Evolutionary conservation across 92 coral and sea anemone genomes (phyloP).

Genomic region (Epizoanthus scotinus): DNA sequence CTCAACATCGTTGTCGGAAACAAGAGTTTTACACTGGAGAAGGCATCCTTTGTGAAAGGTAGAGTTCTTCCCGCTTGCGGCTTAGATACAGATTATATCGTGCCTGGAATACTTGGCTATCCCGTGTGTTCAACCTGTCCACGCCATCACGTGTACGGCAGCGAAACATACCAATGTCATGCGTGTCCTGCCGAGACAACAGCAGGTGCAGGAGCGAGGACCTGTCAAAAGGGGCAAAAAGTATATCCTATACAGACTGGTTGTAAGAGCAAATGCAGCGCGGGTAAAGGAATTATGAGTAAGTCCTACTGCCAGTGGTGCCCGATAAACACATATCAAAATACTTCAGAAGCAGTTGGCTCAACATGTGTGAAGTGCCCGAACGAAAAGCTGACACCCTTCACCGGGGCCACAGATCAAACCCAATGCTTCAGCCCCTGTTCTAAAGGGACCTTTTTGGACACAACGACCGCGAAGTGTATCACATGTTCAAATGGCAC

Average conservation of each 20-base stretch:
- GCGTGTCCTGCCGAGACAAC: constrained; percentile 57
- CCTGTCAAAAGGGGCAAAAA: constrained; percentile 25
- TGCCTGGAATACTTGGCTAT: constrained; percentile 9
- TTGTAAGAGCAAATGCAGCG: constrained; percentile 55
- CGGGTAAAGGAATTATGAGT: constrained; percentile 51
- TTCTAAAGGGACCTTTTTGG: constrained; percentile 53
- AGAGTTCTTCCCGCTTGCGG: not conserved
- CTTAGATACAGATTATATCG: not conserved
- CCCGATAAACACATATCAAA: constrained; percentile 54
- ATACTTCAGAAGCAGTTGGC: constrained; percentile 44
- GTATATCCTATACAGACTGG: constrained; percentile 3
- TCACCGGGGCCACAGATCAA: constrained; percentile 49
- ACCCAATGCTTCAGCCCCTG: constrained; percentile 64
- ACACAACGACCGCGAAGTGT: constrained; percentile 33
- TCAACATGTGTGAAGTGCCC: constrained; percentile 59
- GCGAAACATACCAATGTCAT: constrained; percentile 45
- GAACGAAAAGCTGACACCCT: constrained; percentile 51
- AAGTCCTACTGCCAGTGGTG: constrained; percentile 71
- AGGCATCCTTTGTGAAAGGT: constrained; percentile 22
- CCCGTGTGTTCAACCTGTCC: constrained; percentile 76
- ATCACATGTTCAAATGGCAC: constrained; percentile 55
- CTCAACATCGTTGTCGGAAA: not conserved
- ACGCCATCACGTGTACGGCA: constrained; percentile 48
- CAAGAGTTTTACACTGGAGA: not conserved
- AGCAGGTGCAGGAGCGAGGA: constrained; percentile 41